phyloP scores from a whole-genome alignment of 2,888 invertebrate species.

The Polydrusus cervinus region DNA sequence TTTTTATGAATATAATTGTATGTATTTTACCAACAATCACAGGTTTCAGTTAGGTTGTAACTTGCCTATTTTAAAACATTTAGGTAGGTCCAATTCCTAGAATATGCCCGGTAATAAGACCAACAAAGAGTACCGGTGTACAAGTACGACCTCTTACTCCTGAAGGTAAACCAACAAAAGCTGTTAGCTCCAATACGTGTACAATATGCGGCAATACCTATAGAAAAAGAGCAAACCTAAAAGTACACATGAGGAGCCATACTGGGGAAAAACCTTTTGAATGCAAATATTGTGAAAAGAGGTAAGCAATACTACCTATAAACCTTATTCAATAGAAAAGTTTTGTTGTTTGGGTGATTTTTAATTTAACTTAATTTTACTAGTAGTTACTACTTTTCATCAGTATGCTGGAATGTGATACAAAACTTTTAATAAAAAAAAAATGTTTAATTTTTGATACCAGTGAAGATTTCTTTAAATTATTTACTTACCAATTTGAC shows the following conservation, averaged over 20 bases:
- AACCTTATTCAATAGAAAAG: not conserved
- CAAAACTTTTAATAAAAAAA: too few species aligned
- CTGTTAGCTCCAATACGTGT: slow-evolving; percentile 58
- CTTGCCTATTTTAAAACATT: not conserved
- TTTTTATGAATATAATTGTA: too few species aligned
- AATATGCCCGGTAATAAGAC: slow-evolving; percentile 8
- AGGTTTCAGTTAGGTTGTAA: too few species aligned
- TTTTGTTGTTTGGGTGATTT: not conserved
- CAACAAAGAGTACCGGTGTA: slow-evolving; percentile 57
- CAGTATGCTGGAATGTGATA: too few species aligned
- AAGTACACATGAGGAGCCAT: slow-evolving; percentile 68
- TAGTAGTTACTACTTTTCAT: too few species aligned
- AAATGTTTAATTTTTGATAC: too few species aligned
- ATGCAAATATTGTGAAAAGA: slow-evolving; percentile 69
- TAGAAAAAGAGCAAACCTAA: slow-evolving; percentile 68
- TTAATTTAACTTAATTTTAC: not conserved
- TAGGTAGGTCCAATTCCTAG: not conserved
- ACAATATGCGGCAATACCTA: slow-evolving; percentile 67
- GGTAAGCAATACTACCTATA: slow-evolving; percentile 54
- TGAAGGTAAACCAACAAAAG: slow-evolving; percentile 12
- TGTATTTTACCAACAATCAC: too few species aligned
- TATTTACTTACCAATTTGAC: too few species aligned
- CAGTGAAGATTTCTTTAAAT: too few species aligned
- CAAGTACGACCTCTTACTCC: slow-evolving; percentile 66
- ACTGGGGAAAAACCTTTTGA: slow-evolving; percentile 70